Base-by-base conservation (phyloP, 1,140 invertebrate species). In the Rhynchophorus ferrugineus region DNA sequence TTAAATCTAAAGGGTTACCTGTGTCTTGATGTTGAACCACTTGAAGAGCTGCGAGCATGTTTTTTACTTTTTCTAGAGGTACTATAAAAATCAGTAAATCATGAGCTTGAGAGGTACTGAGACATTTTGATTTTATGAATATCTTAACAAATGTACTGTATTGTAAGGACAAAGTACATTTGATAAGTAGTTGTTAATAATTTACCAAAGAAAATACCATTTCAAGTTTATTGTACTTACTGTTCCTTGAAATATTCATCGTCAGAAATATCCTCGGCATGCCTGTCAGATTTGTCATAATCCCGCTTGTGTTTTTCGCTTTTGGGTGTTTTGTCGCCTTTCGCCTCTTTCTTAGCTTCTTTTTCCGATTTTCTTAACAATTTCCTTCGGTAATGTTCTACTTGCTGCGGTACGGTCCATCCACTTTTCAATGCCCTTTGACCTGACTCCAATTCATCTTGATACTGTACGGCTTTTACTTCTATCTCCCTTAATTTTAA, bases 371-470 rank as follows among this genome's bases (percentile, higher is more conserved):
- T 91, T 70, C 83, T 83, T 22, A 95, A 78, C 33, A 97, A 78
- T 69, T 95, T 95, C 61, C 87, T 80, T 33, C 94, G 75, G 69
- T 95, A 96, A 73, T 94, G 87, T 68, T 94, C 86, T 0, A 96
- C 85, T 74, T 95, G 91, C 64, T 89, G 82, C 44, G 78, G 68
- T 53, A 91, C 77, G 9, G 81, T 80, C 79, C 90, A 87, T 5
- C 84, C 85, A 16, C 81, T 71, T 71, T 92, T 91, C 1, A 89
- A 66, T 33, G 76, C 78, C 49, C 86, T 75, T 62, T 83, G 79
- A 2, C 92, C 91, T 13, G 82, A 85, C 73, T 97, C 94, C 37
- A 97, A 70, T 72, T 97, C 93, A 76, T 98, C 94, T 74, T 95
- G 92, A 75, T 95, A 97, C 65, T 92, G 88, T 73, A 96, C 79